These are phyloP conservation scores for Notolepis coatsorum DNA, from an alignment of 2,797 vertebrate species.

Conservation along the genomic window DNA sequence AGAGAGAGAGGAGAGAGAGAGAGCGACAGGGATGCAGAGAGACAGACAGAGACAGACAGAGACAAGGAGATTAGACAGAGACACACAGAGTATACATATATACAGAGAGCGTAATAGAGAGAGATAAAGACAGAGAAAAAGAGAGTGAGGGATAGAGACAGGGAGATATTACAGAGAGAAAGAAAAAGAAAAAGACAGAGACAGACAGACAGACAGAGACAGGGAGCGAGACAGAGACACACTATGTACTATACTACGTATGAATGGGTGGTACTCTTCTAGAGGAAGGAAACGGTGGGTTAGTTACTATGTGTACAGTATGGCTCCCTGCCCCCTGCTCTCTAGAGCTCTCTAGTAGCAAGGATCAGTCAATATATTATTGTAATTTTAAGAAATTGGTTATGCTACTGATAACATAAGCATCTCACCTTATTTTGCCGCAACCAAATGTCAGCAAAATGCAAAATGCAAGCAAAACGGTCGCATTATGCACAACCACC, in stretches of 20 bases:
- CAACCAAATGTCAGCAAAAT: too few relatives aligned
- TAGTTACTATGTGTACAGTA: conserved; percentile 59
- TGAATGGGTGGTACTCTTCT: conserved; percentile 37
- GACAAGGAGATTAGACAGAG: neutral
- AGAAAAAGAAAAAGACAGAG: neutral
- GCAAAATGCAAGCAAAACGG: too few relatives aligned
- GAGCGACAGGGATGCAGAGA: neutral
- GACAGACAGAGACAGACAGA: neutral
- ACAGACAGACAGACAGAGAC: neutral
- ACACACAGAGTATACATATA: conserved; percentile 4
- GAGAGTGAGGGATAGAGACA: too few relatives aligned
- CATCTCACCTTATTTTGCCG: too few relatives aligned
- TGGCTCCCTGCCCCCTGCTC: conserved; percentile 6
- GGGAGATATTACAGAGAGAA: too few relatives aligned
- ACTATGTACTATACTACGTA: too few relatives aligned
- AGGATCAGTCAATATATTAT: too few relatives aligned
- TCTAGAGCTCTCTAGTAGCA: too few relatives aligned
- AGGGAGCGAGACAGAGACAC: neutral
- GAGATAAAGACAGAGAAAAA: too few relatives aligned
- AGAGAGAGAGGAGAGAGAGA: neutral
- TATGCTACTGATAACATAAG: too few relatives aligned
- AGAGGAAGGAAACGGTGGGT: conserved; percentile 60
- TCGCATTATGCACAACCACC: too few relatives aligned
- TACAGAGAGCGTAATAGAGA: neutral
- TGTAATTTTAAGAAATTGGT: too few relatives aligned